These are phyloP conservation scores for Gnathonemus echidnorhynchus DNA, from an alignment of 2,113 vertebrate genomes.

Conservation along the genomic window DNA sequence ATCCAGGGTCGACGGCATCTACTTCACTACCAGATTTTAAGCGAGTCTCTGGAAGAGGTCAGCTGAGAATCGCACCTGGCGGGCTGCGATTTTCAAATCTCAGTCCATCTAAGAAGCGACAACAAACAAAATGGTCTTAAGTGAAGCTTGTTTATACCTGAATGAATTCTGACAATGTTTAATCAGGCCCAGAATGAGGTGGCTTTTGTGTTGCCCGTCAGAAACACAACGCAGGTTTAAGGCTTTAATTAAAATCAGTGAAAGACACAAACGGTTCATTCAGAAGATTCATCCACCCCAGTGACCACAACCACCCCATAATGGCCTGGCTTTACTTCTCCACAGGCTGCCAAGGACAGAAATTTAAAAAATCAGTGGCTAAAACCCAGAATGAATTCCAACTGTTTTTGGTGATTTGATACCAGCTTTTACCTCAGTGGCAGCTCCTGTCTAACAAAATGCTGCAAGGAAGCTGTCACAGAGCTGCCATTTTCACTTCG, in stretches of 20 bases:
- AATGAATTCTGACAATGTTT: constrained; percentile 40
- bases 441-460: neutral
- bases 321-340: neutral
- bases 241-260: constrained; percentile 20
- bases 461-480: neutral
- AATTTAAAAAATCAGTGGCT: neutral
- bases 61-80: neutral
- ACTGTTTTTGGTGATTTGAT: neutral
- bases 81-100: neutral
- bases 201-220: constrained; percentile 17
- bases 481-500: neutral
- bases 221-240: neutral
- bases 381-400: neutral
- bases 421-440: neutral
- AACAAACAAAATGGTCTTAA: constrained; percentile 31
- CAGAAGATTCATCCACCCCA: neutral
- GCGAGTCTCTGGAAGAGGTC: neutral
- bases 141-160: constrained; percentile 42
- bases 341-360: neutral
- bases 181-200: constrained; percentile 37
- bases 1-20: neutral
- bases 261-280: neutral
- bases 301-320: neutral
- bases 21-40: neutral
- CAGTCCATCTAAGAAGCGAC: constrained; percentile 4